phyloP scores from a whole-genome alignment of 2,888 invertebrate species.

The Nomada hirtipes region DNA sequence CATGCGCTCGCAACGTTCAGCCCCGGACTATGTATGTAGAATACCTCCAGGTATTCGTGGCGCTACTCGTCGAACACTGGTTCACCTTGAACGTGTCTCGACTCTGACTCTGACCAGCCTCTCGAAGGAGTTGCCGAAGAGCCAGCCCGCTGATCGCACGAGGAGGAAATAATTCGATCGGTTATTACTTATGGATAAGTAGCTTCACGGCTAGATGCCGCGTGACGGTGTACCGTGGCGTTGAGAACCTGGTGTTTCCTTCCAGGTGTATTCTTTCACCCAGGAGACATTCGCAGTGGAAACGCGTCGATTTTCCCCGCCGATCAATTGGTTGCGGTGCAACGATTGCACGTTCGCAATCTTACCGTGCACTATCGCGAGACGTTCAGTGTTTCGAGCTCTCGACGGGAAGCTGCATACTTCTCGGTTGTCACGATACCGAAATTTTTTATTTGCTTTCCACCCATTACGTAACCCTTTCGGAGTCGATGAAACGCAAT shows the following conservation, averaged over 20 bases:
- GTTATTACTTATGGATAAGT: constrained; percentile 37
- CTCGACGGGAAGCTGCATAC: constrained; percentile 32
- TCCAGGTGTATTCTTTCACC: not conserved
- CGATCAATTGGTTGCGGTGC: not conserved
- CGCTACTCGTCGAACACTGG: constrained; percentile 76
- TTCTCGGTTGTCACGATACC: constrained; percentile 16
- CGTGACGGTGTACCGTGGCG: not conserved
- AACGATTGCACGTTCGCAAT: not conserved
- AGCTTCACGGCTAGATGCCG: not conserved
- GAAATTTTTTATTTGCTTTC: too few species aligned
- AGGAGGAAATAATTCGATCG: constrained; percentile 66
- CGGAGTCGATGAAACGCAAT: not conserved
- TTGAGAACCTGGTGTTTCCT: not conserved
- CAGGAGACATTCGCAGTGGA: not conserved
- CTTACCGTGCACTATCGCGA: not conserved
- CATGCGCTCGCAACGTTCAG: constrained; percentile 50
- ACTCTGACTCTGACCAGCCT: constrained; percentile 60
- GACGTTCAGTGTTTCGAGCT: constrained; percentile 29
- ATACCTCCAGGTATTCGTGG: constrained; percentile 70
- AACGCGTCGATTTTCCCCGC: not conserved
- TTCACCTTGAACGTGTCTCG: constrained; percentile 81
- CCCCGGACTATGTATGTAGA: constrained; percentile 68
- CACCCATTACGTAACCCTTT: not conserved
- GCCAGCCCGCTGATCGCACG: constrained; percentile 48
- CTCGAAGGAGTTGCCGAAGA: constrained; percentile 58